Evolutionary conservation across 2,113 vertebrate genomes (phyloP), one percentile per base, ranked within the genome.

Genomic region (Ploceus nigricollis): DNA sequence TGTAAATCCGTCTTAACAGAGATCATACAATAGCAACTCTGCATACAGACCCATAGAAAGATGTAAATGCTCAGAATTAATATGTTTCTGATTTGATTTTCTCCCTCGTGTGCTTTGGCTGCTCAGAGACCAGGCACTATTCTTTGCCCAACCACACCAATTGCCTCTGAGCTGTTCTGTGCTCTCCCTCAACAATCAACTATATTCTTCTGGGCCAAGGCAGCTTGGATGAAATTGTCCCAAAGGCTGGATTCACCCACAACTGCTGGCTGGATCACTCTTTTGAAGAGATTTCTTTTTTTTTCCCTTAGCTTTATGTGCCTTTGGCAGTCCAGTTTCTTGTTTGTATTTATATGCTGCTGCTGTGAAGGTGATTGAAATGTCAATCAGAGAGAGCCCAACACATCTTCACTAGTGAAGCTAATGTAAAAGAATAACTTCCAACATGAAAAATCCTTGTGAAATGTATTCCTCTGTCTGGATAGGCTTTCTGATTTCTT

Each of bases 341-440:
- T 93, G 64, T 48, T 83, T 91, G 4, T 82, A 68, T 48, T 96
- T 95, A 51, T 30, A 91, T 47, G 22, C 28, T 77, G 42, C 57
- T 64, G 24, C 40, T 63, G 33, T 24, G 54, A 30, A 68, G 45
- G 70, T 90, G 64, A 93, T 81, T 91, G 82, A 93, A 95, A 96
- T 89, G 61, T 17, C 96, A 93, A 72, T 81, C 47, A 92, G 57
- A 85, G 94, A 37, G 13, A 76, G 78, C 18, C 14, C 24, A 70
- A 90, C 53, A 86, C n/a, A 60, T 70, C 90, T 85, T 95, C 45
- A 76, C 9, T 47, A 80, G 17, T 50, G 69, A 94, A 75, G 13
- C 27, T 95, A 92, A 89, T 73, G 2, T 28, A 50, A 96, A 82
- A 45, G 71, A 58, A 47, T 47, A 88, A 58, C 89, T 97, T 92